Evolutionary conservation across 1,140 invertebrate genomes (phyloP), one percentile per base, ranked within the genome.

Genomic region (Pseudomyrmex sp.): DNA sequence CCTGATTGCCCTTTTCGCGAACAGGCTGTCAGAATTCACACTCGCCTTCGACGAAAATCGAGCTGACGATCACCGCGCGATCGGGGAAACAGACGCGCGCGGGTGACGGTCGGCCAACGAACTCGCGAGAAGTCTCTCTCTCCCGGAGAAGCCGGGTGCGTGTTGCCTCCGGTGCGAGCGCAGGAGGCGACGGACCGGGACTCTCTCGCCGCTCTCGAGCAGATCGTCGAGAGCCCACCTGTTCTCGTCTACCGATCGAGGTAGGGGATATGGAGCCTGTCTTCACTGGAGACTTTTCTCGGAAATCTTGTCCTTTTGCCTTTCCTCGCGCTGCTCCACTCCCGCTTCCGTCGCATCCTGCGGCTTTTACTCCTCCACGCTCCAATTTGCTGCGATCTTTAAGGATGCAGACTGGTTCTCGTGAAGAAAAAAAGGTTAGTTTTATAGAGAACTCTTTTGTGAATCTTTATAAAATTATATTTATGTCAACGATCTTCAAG

Each of bases 181-280:
- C 88, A 88, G 90, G 92, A 93, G 91, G 90, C 93, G 93, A 88
- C 86, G 87, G 92, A 93, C 91, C 93, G 92, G 92, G 92, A 93
- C 92, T 93, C 86, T 83, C 85, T 82, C 87, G 85, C 85, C 10
- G 44, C n/a, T 70, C 89, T 90, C 87, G 87, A 88, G 56, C 44
- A 70, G 66, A 80, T 72, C 76, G 66, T 50, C 76, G 44, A 80
- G 76, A 80, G 88, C 91, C 85, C 91, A 92, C 92, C 90, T 92
- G 92, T 85, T 92, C 65, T 52, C 20, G 83, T 48, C 74, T 82
- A 72, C 85, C 85, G 83, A 87, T 82, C 87, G 75, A 68, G 69
- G 86, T 87, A 90, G 87, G 35, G 85, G 79, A 62, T 88, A 77
- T 35, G 15, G 23, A 63, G 73, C 79, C 76, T 79, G 72, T 85